phyloP scores from a whole-genome alignment of 30 jellyfish, hydroid and myxozoan genomes.

The Turritopsis dohrnii region DNA sequence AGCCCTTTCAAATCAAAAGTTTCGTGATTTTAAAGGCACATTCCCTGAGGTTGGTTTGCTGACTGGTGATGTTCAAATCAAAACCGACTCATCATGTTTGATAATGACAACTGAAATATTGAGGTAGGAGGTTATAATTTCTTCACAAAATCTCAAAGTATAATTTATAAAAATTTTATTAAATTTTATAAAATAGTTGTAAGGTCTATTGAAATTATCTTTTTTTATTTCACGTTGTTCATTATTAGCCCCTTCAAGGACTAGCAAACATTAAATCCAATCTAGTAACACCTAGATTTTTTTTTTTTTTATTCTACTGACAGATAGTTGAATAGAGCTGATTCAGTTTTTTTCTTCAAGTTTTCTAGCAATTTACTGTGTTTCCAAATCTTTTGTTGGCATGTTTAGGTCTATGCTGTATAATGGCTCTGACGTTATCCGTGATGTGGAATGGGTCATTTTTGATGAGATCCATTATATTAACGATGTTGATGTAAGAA shows the following conservation, averaged over 20 bases:
- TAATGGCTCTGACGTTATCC: constrained; percentile 83
- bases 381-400: neutral
- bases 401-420: constrained; percentile 84
- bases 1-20: constrained; percentile 97
- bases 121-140: constrained; percentile 44
- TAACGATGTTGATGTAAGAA: constrained; percentile 87
- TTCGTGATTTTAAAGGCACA: constrained; percentile 84
- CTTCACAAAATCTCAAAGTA: too few relatives aligned
- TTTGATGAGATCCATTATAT: constrained; percentile 98
- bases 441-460: constrained; percentile 98
- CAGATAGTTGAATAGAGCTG: neutral
- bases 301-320: too few relatives aligned
- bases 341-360: neutral
- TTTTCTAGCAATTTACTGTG: neutral
- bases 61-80: constrained; percentile 98
- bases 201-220: too few relatives aligned
- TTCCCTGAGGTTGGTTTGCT: constrained; percentile 88
- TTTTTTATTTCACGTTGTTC: too few relatives aligned
- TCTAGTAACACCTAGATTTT: too few relatives aligned
- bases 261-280: too few relatives aligned
- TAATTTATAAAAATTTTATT: too few relatives aligned
- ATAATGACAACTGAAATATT: constrained; percentile 98
- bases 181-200: too few relatives aligned
- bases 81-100: constrained; percentile 80
- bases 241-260: too few relatives aligned